Evolutionary conservation across 2,888 invertebrate species (phyloP), one percentile per base, ranked within the genome.

Genomic region (Luffia ferchaultella): DNA sequence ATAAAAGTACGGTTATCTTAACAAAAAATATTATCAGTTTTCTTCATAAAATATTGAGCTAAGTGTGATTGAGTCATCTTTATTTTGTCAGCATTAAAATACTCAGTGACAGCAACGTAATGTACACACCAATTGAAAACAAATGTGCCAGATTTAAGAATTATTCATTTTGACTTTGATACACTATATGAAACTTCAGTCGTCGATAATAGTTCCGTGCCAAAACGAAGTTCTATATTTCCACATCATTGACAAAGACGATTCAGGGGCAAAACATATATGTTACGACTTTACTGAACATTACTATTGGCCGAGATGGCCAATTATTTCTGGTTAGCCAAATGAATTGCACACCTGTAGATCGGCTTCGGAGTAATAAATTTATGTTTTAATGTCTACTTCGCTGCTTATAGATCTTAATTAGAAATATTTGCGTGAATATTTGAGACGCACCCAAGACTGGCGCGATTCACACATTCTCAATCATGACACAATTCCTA

Each of bases 151-250:
- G n/a, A n/a, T n/a, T n/a, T n/a, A n/a, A n/a, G n/a, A n/a, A n/a
- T n/a, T n/a, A n/a, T n/a, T n/a, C n/a, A n/a, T n/a, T n/a, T n/a
- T n/a, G n/a, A n/a, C n/a, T n/a, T n/a, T n/a, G n/a, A n/a, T n/a
- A 40, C 15, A 40, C 7, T 40, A 7, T 40, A 40, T 40, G 15
- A 15, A 40, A 40, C 40, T 40, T 15, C 40, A 40, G 9, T 40
- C 9, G 7, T 40, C 9, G 40, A 40, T 9, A 40, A 40, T 40
- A 53, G 60, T 65, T 67, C 62, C 46, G 69, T 76, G 78, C 77
- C 77, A 80, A 76, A 74, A 73, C 67, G 55, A 69, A 69, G 66
- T 66, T 64, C 68, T 74, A 42, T 48, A 73, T 76, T 70, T 68
- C 69, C 64, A 66, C 65, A 64, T 58, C 71, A 78, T 79, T 74